Evolutionary conservation across 2,888 invertebrate genomes (phyloP), one percentile per base, ranked within the genome.

Genomic region (Cephonodes hylas): DNA sequence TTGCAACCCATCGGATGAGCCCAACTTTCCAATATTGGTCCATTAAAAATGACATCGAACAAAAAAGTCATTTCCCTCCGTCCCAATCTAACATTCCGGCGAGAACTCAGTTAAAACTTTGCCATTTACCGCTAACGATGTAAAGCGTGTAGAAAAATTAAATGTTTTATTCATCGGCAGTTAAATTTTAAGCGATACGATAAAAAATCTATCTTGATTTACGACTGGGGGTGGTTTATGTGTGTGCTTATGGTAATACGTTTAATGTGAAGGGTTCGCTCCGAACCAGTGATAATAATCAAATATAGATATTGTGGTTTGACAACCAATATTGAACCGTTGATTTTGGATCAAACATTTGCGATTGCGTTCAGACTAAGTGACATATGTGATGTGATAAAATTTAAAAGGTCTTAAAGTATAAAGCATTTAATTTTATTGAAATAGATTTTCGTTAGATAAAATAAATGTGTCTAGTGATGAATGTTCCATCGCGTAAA

Each of bases 81-180:
- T 46, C 45, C 34, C 58, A 45, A 46, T 61, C 46, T 60, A 46
- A 31, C 23, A 31, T 38, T 23, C 46, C 44, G 56, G 72, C 71
- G 63, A 25, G 61, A 64, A 70, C 69, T 68, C 74, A 69, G 66
- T 73, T 72, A 70, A 62, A 74, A 76, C 70, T 74, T 71, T 70
- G 61, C 62, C 63, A 67, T 69, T 71, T 68, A 67, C 66, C 70
- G 66, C 67, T 63, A 48, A 60, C 61, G 67, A 67, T 66, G 64
- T 71, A 48, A 23, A 60, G 60, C 59, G 69, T 66, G 76, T 73
- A 75, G 75, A 67, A 77, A 84, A 86, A 89, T 89, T 76, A 86
- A 88, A 89, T 89, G 85, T 87, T 81, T 89, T 88, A 89, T 89
- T 87, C 89, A 89, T 88, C 31, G 77, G 64, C 72, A 76, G 77